phyloP scores from a whole-genome alignment of 53 echinoderm and acorn worm species.

The Patiria pectinifera region DNA sequence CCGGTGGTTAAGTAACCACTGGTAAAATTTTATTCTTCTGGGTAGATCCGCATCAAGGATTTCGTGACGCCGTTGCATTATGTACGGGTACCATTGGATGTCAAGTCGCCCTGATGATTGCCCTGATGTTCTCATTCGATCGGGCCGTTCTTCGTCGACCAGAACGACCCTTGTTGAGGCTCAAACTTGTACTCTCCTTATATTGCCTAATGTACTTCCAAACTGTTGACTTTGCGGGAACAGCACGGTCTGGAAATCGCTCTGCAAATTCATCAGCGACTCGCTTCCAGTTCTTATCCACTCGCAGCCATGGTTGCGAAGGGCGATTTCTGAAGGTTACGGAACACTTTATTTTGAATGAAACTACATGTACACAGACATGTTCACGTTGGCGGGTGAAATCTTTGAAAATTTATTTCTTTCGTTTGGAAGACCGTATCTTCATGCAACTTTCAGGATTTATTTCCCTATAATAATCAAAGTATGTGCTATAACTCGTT shows the following conservation, averaged over 20 bases:
- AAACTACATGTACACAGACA: too few species aligned
- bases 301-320: too few species aligned
- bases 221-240: slow-evolving; percentile 47
- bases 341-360: too few species aligned
- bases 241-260: slow-evolving; percentile 30
- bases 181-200: slow-evolving; percentile 38
- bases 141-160: too few species aligned
- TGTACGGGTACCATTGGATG: slow-evolving; percentile 53
- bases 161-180: slow-evolving; percentile 29
- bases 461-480: too few species aligned
- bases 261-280: slow-evolving; percentile 16
- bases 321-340: too few species aligned
- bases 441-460: too few species aligned
- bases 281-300: slow-evolving; percentile 22
- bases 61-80: slow-evolving; percentile 51
- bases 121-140: too few species aligned
- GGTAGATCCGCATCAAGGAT: slow-evolving; percentile 53
- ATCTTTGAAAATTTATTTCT: too few species aligned
- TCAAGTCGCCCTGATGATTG: not conserved
- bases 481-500: too few species aligned
- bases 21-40: slow-evolving; percentile 48
- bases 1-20: slow-evolving; percentile 54
- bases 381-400: too few species aligned
- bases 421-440: too few species aligned
- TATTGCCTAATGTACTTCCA: slow-evolving; percentile 23